Evolutionary conservation across 1,140 invertebrate genomes (phyloP).

Genomic region (Helicoverpa zea): DNA sequence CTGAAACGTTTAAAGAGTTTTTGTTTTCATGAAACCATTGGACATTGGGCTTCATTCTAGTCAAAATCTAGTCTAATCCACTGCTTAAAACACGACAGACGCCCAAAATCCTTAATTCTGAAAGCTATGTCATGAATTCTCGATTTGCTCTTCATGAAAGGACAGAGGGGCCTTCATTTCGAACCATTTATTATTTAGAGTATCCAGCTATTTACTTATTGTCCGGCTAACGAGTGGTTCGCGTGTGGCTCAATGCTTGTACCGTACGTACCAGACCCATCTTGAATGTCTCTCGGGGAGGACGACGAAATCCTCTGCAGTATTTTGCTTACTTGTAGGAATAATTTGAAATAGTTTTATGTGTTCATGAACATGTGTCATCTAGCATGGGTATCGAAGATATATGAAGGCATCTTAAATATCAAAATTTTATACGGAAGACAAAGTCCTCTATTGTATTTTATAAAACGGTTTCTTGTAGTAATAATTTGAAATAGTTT

Average conservation of each 20-base stretch:
- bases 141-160: constrained; percentile 7
- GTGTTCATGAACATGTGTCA: neutral
- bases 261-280: constrained; percentile 19
- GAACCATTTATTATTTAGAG: constrained; percentile 49
- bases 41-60: too few relatives aligned
- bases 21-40: too few relatives aligned
- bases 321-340: neutral
- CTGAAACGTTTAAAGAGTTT: too few relatives aligned
- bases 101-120: constrained; percentile 5
- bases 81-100: neutral
- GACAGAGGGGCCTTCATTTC: neutral
- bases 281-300: constrained; percentile 30
- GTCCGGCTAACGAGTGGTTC: constrained; percentile 55
- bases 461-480: too few relatives aligned
- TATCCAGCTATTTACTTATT: constrained; percentile 50
- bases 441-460: too few relatives aligned
- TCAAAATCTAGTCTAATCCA: neutral
- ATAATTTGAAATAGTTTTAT: neutral
- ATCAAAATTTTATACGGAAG: too few relatives aligned
- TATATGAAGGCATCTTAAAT: too few relatives aligned
- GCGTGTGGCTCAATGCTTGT: constrained; percentile 50
- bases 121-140: neutral
- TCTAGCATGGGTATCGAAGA: too few relatives aligned
- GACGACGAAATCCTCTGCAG: neutral
- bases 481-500: too few relatives aligned